A percentile compares a stretch with the other conserved stretches of the same genome.
phyloP scores from a whole-genome alignment of 2,113 vertebrate genomes.

The Hippocampus barbouri region DNA sequence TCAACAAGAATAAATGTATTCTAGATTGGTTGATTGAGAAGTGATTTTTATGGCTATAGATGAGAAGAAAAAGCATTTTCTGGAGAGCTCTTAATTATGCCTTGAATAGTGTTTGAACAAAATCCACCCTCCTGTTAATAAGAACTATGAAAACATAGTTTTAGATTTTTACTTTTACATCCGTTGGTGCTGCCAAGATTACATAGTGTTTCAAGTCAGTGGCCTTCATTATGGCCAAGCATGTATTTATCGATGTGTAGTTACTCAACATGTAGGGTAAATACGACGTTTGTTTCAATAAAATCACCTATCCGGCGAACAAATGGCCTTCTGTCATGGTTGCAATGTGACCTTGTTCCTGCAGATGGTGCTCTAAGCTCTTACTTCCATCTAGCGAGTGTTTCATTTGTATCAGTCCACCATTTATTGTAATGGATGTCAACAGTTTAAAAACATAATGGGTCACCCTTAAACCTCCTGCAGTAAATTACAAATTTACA shows the following conservation, averaged over 20 bases:
- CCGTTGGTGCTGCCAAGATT: neutral
- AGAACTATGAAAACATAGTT: neutral
- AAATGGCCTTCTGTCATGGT: neutral
- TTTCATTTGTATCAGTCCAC: neutral
- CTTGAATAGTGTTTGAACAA: neutral
- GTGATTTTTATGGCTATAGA: too few relatives aligned
- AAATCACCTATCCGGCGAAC: neutral
- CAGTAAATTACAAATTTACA: neutral
- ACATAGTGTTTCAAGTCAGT: neutral
- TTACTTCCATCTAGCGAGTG: neutral
- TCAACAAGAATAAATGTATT: too few relatives aligned
- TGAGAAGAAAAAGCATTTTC: too few relatives aligned
- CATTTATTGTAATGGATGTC: neutral
- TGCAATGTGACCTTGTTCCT: neutral
- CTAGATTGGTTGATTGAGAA: too few relatives aligned
- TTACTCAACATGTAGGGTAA: neutral
- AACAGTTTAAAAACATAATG: neutral
- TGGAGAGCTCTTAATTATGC: too few relatives aligned
- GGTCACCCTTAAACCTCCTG: neutral
- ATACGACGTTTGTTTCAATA: neutral
- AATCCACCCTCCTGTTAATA: neutral
- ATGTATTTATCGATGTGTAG: neutral
- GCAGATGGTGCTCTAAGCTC: neutral
- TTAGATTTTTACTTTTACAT: neutral
- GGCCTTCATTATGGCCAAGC: neutral